Conservation (phyloP, 1,140 invertebrate species). For the Ips typographus region DNA sequence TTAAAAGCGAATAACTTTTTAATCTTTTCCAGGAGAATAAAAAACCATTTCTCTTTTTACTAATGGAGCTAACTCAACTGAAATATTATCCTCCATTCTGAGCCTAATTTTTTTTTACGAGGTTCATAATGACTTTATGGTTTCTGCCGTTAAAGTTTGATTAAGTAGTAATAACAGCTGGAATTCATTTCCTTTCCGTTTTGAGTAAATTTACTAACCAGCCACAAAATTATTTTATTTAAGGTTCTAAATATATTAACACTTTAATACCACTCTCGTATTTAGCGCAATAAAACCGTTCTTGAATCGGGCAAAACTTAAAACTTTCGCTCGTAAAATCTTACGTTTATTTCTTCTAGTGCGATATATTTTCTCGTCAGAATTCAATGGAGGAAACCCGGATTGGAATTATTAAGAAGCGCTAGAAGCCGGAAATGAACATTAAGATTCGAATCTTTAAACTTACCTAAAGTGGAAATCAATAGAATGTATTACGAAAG, state of each 20-base stretch:
- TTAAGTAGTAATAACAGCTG: background rate
- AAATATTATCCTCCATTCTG: conserved; percentile 1
- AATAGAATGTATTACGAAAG: background rate
- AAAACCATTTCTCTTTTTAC: conserved; percentile 2
- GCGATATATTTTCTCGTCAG: conserved; percentile 12
- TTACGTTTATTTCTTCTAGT: conserved; percentile 1
- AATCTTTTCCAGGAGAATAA: background rate
- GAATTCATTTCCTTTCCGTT: too few species aligned
- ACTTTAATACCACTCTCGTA: background rate
- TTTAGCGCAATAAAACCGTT: conserved; percentile 7
- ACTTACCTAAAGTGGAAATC: background rate
- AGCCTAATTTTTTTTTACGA: background rate
- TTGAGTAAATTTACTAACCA: too few species aligned
- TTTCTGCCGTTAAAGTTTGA: background rate
- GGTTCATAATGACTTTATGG: background rate
- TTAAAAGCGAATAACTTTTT: conserved; percentile 1
- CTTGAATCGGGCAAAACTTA: conserved; percentile 9
- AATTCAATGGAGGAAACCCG: conserved; percentile 11
- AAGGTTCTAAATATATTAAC: too few species aligned
- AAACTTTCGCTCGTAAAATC: conserved; percentile 9
- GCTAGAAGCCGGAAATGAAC: background rate
- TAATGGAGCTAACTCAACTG: background rate
- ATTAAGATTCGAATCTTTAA: conserved; percentile 4
- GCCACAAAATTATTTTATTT: too few species aligned
- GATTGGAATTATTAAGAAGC: conserved; percentile 3